Base-by-base conservation (phyloP, 2,888 invertebrate species). In the Drosophila neutralis region DNA sequence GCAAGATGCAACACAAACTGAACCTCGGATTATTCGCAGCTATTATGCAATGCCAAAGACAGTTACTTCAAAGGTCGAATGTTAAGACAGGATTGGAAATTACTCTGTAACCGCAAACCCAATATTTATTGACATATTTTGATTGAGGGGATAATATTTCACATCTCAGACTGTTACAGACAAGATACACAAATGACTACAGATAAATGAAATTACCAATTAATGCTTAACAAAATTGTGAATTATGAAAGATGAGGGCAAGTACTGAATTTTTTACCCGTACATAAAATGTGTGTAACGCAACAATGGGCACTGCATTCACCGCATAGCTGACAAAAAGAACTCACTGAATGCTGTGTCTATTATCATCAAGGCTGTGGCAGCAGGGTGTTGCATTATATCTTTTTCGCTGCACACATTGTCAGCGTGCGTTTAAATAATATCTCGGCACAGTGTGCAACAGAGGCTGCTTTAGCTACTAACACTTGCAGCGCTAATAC, bases 401-500 rank as follows among this genome's bases (percentile, higher is more conserved):
- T 80, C 67, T 68, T 74, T 80, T 82, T 85, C 72, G 82, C 58
- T 83, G 86, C 88, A 82, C 82, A 75, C 76, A 86, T 88, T 86
- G 87, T 33, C 11, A 42, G 56, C 40, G 48, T 10, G 60, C 24
- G 31, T n/a, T 54, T 52, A 52, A 71, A 56, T 38, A 31, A 53
- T 49, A 62, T 48, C 71, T 52, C 27, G 66, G 49, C 60, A 48
- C 42, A 52, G 51, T 51, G 49, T 62, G 40, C 54, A 67, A 18
- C 33, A 38, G 40, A 13, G 27, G 21, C 24, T 21, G 61, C 27
- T 6, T 6, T 40, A 27, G 63, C 40, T n/a, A 13, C 27, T 21
- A 27, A 27, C 63, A 53, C 42, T 58, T 42, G 48, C 33, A 31
- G 18, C 31, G 24, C 35, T 72, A 72, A 72, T 72, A 45, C 63